These are phyloP conservation scores for Entomobrya proxima DNA, from an alignment of 2,888 invertebrate genomes.

Conservation along the genomic window DNA sequence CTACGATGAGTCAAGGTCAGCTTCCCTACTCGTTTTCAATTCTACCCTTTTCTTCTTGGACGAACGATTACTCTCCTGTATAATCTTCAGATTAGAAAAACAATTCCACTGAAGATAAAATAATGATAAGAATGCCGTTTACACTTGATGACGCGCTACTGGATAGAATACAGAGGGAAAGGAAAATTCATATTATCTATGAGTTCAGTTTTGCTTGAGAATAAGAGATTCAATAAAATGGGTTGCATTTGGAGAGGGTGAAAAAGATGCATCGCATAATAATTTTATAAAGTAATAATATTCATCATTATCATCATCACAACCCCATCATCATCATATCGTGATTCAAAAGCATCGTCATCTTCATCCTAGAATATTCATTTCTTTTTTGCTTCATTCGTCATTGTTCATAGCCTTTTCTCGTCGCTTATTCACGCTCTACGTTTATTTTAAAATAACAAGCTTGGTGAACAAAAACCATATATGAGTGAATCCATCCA, in stretches of 20 bases:
- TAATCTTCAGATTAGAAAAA: constrained; percentile 63
- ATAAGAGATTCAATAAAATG: constrained; percentile 56
- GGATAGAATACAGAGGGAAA: neutral
- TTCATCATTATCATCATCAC: constrained; percentile 55
- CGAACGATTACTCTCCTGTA: constrained; percentile 33
- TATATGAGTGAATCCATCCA: neutral
- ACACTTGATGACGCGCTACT: constrained; percentile 33
- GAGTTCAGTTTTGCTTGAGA: neutral
- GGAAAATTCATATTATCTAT: neutral
- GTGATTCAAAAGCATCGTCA: constrained; percentile 43
- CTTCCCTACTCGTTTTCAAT: constrained; percentile 22
- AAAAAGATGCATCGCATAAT: constrained; percentile 60
- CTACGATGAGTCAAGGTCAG: constrained; percentile 50
- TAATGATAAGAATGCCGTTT: constrained; percentile 59
- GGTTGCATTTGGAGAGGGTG: constrained; percentile 47
- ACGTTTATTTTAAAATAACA: constrained; percentile 37
- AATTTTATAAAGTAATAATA: constrained; percentile 62
- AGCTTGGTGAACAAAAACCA: neutral
- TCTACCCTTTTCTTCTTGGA: constrained; percentile 38
- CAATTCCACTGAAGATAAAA: constrained; percentile 56
- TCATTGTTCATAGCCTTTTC: constrained; percentile 32
- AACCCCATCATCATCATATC: constrained; percentile 40
- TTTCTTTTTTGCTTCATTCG: constrained; percentile 56
- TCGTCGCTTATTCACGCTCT: neutral
- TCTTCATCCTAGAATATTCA: constrained; percentile 51